Percentiles rank a stretch among this genome's conserved stretches.
These are phyloP conservation scores for Stenoptilia bipunctidactyla DNA, from an alignment of 2,888 invertebrate species.

Conservation along the genomic window DNA sequence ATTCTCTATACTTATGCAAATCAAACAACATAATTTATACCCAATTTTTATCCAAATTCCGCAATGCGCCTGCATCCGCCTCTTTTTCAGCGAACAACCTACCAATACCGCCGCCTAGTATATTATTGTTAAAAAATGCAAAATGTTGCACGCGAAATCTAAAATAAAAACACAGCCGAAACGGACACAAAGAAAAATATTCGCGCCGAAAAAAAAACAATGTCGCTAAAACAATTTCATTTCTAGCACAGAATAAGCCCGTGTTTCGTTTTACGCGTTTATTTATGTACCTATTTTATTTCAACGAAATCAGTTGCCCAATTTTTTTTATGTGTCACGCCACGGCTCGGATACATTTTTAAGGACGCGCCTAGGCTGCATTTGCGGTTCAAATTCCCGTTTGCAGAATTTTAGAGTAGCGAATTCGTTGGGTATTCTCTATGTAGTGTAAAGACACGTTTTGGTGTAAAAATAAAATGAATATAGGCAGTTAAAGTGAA, in stretches of 20 bases:
- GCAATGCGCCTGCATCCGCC: too few species aligned
- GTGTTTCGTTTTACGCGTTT: neutral
- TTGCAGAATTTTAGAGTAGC: conserved; percentile 19
- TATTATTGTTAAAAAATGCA: neutral
- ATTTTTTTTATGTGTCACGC: conserved; percentile 1
- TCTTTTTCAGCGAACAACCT: neutral
- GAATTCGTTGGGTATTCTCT: conserved; percentile 21
- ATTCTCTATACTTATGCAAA: conserved; percentile 9
- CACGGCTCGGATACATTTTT: conserved; percentile 6
- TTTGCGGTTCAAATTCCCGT: conserved; percentile 26
- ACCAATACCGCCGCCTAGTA: neutral
- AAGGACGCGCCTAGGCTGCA: conserved; percentile 15
- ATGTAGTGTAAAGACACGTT: conserved; percentile 20
- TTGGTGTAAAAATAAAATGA: conserved; percentile 36
- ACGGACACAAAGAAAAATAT: conserved; percentile 1
- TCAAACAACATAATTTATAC: neutral
- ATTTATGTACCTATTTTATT: conserved; percentile 1
- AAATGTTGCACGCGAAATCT: neutral
- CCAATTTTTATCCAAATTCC: too few species aligned
- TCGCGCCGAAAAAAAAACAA: neutral
- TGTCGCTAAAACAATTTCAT: conserved; percentile 1
- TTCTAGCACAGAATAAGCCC: neutral
- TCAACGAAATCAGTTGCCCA: neutral
- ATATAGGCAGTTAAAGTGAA: conserved; percentile 38
- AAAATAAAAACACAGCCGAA: neutral